phyloP scores from a whole-genome alignment of 2,797 vertebrate genomes.

The Thripadectes ignobilis region DNA sequence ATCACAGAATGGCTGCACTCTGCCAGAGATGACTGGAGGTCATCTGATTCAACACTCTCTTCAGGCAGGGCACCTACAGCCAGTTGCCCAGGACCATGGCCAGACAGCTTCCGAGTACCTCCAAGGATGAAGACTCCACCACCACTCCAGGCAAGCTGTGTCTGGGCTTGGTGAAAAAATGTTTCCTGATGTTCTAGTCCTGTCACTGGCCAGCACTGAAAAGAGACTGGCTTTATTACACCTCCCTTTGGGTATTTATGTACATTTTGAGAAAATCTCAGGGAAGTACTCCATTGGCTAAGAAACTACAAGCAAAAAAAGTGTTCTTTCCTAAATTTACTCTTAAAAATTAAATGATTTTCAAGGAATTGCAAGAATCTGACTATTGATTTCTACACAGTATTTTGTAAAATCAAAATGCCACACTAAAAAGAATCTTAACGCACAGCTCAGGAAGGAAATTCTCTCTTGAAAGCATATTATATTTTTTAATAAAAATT shows the following conservation, averaged over 20 bases:
- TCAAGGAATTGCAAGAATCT: background rate
- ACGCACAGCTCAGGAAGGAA: background rate
- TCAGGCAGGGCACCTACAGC: background rate
- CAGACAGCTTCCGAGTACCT: background rate
- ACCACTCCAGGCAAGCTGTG: background rate
- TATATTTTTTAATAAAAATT: background rate
- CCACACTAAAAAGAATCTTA: background rate
- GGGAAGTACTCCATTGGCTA: background rate
- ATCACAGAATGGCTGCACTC: background rate
- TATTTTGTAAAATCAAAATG: background rate
- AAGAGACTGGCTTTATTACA: background rate
- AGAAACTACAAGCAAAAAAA: background rate
- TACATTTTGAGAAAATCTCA: background rate
- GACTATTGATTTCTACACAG: background rate
- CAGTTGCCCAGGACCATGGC: rapidly evolving
- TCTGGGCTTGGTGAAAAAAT: background rate
- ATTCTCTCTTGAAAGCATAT: background rate
- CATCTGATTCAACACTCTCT: background rate
- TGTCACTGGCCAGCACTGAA: background rate
- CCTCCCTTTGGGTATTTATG: background rate
- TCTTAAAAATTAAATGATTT: background rate
- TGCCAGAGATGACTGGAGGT: background rate
- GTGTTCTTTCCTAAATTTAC: background rate
- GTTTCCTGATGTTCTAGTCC: background rate
- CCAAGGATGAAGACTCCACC: background rate